Evolutionary conservation across 2,113 vertebrate species (phyloP), one percentile per base, ranked within the genome.

Genomic region (Perca schrenkii): DNA sequence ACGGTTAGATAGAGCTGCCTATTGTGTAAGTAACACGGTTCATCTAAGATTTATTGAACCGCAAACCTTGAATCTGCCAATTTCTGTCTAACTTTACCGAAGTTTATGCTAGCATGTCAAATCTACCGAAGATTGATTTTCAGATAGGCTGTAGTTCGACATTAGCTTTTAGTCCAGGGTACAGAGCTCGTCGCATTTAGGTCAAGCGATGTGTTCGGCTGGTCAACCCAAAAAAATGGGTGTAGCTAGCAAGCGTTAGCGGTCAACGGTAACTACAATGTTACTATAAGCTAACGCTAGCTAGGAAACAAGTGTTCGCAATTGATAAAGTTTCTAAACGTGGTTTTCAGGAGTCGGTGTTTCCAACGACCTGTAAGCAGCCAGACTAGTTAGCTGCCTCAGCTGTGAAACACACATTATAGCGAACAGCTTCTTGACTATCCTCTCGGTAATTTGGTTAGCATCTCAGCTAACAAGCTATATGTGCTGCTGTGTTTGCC

Each of bases 381-480:
- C 6, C 0, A 43, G 49, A 43, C 19, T 4, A 17, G 47, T 19
- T 8, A 17, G 7, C 3, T 43, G 52, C 57, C 46, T 56, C 6
- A 8, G 31, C n/a, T 31, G 34, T 4, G 36, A 79, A 56, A 57
- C 21, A 56, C 40, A 8, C 36, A 22, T 31, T 50, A 58, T 2
- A 77, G 60, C 3, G 46, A 34, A 28, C 60, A 65, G 76, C 63
- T 74, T 72, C 22, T 46, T 4, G 5, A 3, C 50, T 80, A 80
- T 74, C 69, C 82, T 75, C 63, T 79, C 75, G 79, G 68, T 67
- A n/a, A 80, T 87, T 72, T 64, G 50, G 83, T 79, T 94, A 92
- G 91, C 93, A 88, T 68, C 25, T 25, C 21, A 10, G 92, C 92
- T 93, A 94, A 88, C 83, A 61, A 43, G 91, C 92, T 94, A 93